Conservation (phyloP, 2,113 vertebrate species). For the Caranx melampygus region DNA sequence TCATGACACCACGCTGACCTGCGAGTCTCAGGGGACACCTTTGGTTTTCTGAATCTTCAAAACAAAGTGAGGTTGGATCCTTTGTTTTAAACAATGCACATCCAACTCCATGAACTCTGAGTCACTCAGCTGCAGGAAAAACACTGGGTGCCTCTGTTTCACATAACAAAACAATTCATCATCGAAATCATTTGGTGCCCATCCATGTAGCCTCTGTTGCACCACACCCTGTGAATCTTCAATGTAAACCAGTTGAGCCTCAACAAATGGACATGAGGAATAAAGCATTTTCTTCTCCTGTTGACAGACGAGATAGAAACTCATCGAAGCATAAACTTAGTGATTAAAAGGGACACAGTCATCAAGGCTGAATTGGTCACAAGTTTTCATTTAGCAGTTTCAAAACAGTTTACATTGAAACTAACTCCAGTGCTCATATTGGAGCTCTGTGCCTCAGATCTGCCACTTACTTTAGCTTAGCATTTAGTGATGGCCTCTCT, state of each 20-base stretch:
- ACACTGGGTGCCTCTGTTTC: neutral
- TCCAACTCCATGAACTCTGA: conserved; percentile 1
- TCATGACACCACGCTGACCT: neutral
- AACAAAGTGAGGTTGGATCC: neutral
- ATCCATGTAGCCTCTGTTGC: conserved; percentile 13
- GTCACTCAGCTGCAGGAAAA: conserved; percentile 12
- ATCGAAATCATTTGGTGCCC: neutral
- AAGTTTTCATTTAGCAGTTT: too few species aligned
- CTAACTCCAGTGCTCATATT: too few species aligned
- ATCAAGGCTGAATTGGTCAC: neutral
- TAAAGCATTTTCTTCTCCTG: neutral
- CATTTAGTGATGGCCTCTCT: too few species aligned
- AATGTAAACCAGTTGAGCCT: neutral
- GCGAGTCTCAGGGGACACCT: neutral
- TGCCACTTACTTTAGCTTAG: too few species aligned
- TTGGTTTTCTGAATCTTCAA: neutral
- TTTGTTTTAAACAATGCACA: conserved; percentile 12
- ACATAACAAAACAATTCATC: neutral
- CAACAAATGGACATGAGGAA: neutral
- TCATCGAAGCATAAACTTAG: neutral
- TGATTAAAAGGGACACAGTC: neutral
- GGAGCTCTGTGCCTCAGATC: too few species aligned
- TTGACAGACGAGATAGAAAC: neutral
- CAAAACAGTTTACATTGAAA: too few species aligned
- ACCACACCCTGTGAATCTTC: conserved; percentile 3